Base-by-base conservation (phyloP, 2,888 invertebrate species). In the Drosophila cracens region DNA sequence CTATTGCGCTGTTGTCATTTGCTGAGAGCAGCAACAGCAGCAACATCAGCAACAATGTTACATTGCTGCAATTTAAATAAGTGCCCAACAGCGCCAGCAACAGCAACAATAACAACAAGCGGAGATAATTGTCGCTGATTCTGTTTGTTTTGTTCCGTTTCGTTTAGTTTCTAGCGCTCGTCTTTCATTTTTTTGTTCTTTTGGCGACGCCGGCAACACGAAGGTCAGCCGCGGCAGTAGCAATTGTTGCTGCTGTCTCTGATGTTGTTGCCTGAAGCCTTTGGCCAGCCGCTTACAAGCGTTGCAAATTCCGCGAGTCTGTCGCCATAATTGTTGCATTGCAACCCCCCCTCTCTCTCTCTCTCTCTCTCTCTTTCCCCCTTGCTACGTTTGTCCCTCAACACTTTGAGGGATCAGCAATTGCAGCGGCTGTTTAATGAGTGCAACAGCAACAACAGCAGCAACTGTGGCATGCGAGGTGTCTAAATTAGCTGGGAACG, bases 401-500 rank as follows among this genome's bases (percentile, higher is more conserved):
- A 80, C 78, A 76, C 81, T 76, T 69, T 81, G 62, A 72, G 73
- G 63, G 65, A 81, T 72, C 72, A 74, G 66, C 73, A 74, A 76
- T 76, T 79, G 76, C 79, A 51, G 81, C 63, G 69, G 60, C 71
- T 71, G 71, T 83, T 85, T 85, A 88, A 87, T 88, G 87, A 88
- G 87, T 74, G 63, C 71, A 68, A 73, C 54, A 66, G 70, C 70
- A 68, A 58, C 36, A 57, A 43, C 52, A 56, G 13, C 40, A 61
- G 62, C 54, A 81, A 77, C 68, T 80, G 75, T 64, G 87, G 89
- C 82, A 87, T 87, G 82, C 72, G 82, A 90, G 87, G 90, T 87
- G 87, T 87, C 90, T 87, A 87, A 90, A 87, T 87, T 87, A 90
- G 87, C 82, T 90, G 87, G 78, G 90, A 87, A 90, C 90, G 82